These are phyloP conservation scores for Brenthis ino DNA, from an alignment of 2,888 invertebrate species.

Conservation along the genomic window DNA sequence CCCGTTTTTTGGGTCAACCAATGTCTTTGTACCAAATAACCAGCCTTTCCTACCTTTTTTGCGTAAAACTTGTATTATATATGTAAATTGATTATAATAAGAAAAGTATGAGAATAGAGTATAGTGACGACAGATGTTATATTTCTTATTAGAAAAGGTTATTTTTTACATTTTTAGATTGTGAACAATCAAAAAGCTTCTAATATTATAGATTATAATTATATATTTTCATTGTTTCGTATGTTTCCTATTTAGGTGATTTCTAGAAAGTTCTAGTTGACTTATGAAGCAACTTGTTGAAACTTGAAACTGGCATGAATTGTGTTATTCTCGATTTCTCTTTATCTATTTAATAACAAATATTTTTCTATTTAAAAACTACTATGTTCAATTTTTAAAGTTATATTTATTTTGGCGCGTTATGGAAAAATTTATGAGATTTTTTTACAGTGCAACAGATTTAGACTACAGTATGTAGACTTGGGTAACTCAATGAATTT, in stretches of 20 bases:
- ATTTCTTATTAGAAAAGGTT: background rate
- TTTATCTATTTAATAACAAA: background rate
- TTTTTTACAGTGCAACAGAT: too few species aligned
- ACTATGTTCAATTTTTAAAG: too few species aligned
- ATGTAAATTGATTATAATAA: background rate
- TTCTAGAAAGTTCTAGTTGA: slow-evolving; percentile 11
- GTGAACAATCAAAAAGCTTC: background rate
- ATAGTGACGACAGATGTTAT: background rate
- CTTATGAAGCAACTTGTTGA: slow-evolving; percentile 13
- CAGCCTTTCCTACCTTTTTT: background rate
- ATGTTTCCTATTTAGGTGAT: background rate
- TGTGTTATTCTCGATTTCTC: background rate
- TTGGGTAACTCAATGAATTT: too few species aligned
- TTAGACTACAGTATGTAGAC: too few species aligned
- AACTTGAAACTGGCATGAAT: slow-evolving; percentile 3
- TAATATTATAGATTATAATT: background rate
- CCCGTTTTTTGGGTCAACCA: slow-evolving; percentile 70
- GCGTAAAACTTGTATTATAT: background rate
- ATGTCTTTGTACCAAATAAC: slow-evolving; percentile 39
- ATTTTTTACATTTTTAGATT: background rate
- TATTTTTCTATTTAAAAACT: background rate
- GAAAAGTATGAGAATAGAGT: too few species aligned
- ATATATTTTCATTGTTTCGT: background rate
- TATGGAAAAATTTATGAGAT: too few species aligned
- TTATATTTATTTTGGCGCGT: too few species aligned